Conservation (phyloP, 2,888 invertebrate genomes). For the Synanthedon formicaeformis region DNA sequence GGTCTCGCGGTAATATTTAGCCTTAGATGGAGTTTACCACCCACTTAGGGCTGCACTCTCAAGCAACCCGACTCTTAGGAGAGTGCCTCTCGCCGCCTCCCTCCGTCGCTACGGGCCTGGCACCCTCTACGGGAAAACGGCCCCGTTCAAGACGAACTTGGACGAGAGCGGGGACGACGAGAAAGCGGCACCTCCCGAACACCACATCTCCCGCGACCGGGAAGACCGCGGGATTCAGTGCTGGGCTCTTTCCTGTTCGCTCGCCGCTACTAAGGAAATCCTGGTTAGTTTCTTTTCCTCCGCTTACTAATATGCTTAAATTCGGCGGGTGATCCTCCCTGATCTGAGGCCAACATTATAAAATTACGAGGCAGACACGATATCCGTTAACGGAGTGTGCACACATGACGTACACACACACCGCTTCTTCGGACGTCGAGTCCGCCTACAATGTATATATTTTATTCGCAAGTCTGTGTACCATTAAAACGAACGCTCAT, state of each 20-base stretch:
- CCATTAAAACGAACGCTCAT: neutral
- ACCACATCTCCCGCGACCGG: neutral
- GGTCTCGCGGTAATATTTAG: neutral
- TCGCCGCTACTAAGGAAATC: conserved; percentile 74
- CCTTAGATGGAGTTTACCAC: neutral
- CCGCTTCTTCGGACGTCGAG: neutral
- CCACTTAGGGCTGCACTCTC: neutral
- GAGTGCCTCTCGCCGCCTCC: conserved; percentile 11
- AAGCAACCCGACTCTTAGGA: neutral
- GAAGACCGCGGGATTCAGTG: neutral
- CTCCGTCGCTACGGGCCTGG: conserved; percentile 46
- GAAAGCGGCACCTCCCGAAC: neutral
- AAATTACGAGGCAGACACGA: neutral
- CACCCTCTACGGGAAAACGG: conserved; percentile 34
- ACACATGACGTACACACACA: too few relatives aligned
- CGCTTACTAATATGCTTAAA: conserved; percentile 73
- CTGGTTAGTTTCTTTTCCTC: conserved; percentile 75
- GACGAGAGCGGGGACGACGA: neutral
- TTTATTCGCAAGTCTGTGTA: neutral
- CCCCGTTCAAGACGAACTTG: neutral
- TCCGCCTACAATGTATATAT: neutral
- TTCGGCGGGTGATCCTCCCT: conserved; percentile 16
- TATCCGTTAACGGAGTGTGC: neutral
- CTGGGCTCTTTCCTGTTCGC: neutral
- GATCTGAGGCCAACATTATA: neutral